These are phyloP conservation scores for Isoperla grammatica DNA, from an alignment of 2,888 invertebrate genomes.

Conservation along the genomic window DNA sequence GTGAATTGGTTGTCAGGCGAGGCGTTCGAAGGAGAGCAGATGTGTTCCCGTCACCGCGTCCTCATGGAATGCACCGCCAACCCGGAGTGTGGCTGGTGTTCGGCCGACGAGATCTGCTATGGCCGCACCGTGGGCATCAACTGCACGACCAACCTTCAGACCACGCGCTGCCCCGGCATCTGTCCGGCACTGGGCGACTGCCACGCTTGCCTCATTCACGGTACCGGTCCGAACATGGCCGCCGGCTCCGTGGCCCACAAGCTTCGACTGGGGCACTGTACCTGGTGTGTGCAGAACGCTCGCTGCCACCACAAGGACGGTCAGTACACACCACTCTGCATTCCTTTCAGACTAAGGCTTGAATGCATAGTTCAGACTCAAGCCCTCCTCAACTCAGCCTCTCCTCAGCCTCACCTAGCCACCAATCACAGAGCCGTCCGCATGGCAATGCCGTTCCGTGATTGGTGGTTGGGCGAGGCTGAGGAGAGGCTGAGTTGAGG, in stretches of 20 bases:
- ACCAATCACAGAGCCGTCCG: too few relatives aligned
- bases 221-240: conserved; percentile 40
- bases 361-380: too few relatives aligned
- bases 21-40: conserved; percentile 64
- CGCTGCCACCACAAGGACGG: conserved; percentile 83
- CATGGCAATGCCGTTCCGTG: too few relatives aligned
- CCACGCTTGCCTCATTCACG: conserved; percentile 82
- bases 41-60: conserved; percentile 66
- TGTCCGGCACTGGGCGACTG: conserved; percentile 87
- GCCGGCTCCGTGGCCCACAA: conserved; percentile 63
- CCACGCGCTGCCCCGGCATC: conserved; percentile 80
- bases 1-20: conserved; percentile 9
- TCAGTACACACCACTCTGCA: conserved; percentile 38
- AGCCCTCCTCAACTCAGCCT: too few relatives aligned
- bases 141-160: conserved; percentile 85
- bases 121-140: conserved; percentile 81
- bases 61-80: conserved; percentile 80
- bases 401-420: too few relatives aligned
- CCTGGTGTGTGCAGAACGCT: conserved; percentile 92
- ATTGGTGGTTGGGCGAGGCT: too few relatives aligned
- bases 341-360: too few relatives aligned
- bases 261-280: conserved; percentile 71
- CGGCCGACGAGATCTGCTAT: conserved; percentile 73
- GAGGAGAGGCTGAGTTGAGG: too few relatives aligned
- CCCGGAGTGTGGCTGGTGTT: conserved; percentile 94